Percentiles rank a stretch among this genome's conserved stretches.
These are phyloP conservation scores for Pseudotriccus pelzelni DNA, from an alignment of 2,797 vertebrate genomes.

Conservation along the genomic window DNA sequence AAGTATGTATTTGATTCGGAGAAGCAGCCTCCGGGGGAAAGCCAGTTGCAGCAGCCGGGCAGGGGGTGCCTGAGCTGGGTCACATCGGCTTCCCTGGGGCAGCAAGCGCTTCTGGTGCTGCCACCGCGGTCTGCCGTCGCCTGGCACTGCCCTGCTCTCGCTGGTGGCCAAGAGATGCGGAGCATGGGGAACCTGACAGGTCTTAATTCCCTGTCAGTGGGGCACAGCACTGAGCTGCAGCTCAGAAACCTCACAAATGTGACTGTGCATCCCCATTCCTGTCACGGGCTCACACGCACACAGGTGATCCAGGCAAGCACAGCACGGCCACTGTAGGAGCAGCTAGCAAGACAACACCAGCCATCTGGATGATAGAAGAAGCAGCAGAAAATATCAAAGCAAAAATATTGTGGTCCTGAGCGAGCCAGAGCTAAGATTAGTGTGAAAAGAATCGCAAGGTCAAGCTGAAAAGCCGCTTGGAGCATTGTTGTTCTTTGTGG, in stretches of 20 bases:
- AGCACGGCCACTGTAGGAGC: accelerated
- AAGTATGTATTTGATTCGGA: background rate
- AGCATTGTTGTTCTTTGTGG: too few species aligned
- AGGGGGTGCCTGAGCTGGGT: accelerated
- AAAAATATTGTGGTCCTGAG: too few species aligned
- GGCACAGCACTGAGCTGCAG: too few species aligned
- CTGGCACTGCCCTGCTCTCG: accelerated
- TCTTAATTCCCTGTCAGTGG: accelerated
- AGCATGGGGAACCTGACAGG: background rate
- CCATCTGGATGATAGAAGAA: too few species aligned
- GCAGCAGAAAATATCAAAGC: too few species aligned
- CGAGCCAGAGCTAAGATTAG: too few species aligned
- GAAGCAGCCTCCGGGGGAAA: background rate
- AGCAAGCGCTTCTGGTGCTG: background rate
- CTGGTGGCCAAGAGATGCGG: background rate
- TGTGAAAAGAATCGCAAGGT: too few species aligned
- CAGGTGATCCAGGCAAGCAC: accelerated
- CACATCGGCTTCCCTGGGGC: background rate
- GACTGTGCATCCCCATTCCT: accelerated
- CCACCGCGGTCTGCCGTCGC: accelerated
- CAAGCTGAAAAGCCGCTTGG: too few species aligned
- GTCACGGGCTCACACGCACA: accelerated
- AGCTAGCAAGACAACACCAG: too few species aligned
- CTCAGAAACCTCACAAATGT: accelerated
- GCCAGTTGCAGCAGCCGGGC: background rate